Conservation (phyloP, 2,888 invertebrate genomes). For the Dendrolimus pini region DNA sequence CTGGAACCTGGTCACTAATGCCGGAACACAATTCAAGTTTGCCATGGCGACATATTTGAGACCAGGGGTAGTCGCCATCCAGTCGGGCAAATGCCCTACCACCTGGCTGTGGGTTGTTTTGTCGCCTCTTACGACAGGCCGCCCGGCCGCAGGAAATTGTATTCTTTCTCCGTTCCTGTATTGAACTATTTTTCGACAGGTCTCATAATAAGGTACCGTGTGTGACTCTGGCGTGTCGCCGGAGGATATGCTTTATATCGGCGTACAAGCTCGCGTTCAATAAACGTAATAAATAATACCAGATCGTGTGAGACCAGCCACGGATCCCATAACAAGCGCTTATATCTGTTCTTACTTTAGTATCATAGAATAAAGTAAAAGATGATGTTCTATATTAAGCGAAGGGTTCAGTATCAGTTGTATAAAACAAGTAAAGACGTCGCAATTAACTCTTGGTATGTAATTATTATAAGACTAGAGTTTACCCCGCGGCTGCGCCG, state of each 20-base stretch:
- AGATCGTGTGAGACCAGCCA: conserved; percentile 61
- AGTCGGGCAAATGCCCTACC: too few relatives aligned
- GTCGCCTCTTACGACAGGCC: too few relatives aligned
- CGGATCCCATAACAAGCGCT: conserved; percentile 50
- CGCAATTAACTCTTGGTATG: not conserved
- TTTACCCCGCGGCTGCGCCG: too few relatives aligned
- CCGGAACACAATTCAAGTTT: too few relatives aligned
- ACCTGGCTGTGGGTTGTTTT: too few relatives aligned
- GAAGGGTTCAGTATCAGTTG: conserved; percentile 27
- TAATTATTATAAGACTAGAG: not conserved
- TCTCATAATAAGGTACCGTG: conserved; percentile 21
- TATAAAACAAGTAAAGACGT: conserved; percentile 7
- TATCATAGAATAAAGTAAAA: conserved; percentile 36
- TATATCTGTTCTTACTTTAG: conserved; percentile 46
- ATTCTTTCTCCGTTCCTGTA: too few relatives aligned
- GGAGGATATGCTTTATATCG: conserved; percentile 62
- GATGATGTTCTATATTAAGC: conserved; percentile 17
- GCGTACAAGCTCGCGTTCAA: conserved; percentile 50
- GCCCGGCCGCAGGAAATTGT: too few relatives aligned
- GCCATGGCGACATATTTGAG: too few relatives aligned
- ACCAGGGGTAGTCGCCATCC: too few relatives aligned
- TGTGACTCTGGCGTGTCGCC: conserved; percentile 48
- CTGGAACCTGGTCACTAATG: too few relatives aligned
- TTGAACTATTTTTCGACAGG: not conserved
- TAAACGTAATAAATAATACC: conserved; percentile 65